These are phyloP conservation scores for Xiphophorus hellerii DNA, from an alignment of 2,113 vertebrate genomes.

Conservation along the genomic window DNA sequence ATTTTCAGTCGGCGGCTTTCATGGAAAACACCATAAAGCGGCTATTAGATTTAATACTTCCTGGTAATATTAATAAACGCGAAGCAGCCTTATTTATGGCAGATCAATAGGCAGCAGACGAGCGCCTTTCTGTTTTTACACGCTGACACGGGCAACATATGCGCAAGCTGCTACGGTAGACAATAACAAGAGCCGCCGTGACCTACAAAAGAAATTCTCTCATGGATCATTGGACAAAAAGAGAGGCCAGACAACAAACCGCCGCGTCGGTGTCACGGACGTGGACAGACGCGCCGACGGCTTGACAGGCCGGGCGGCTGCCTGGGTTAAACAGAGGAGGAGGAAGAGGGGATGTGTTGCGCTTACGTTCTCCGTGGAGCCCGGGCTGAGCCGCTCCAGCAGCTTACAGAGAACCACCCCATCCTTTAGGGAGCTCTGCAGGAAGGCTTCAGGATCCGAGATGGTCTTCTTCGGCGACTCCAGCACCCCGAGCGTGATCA, in stretches of 20 bases:
- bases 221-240: slow-evolving; percentile 71
- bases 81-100: slow-evolving; percentile 1
- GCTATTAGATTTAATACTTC: neutral
- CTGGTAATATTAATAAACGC: slow-evolving; percentile 8
- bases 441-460: slow-evolving; percentile 91
- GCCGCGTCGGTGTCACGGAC: slow-evolving; percentile 65
- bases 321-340: neutral
- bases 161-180: slow-evolving; percentile 48
- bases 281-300: slow-evolving; percentile 44
- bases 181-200: slow-evolving; percentile 72
- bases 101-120: slow-evolving; percentile 25
- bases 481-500: slow-evolving; percentile 94
- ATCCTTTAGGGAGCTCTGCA: slow-evolving; percentile 91
- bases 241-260: slow-evolving; percentile 70
- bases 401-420: slow-evolving; percentile 92
- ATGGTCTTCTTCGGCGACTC: slow-evolving; percentile 96
- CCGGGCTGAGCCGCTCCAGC: slow-evolving; percentile 93
- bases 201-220: slow-evolving; percentile 76
- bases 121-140: slow-evolving; percentile 18
- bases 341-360: neutral
- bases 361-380: slow-evolving; percentile 88
- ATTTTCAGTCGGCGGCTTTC: slow-evolving; percentile 18
- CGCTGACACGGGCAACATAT: slow-evolving; percentile 29
- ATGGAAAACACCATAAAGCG: neutral
- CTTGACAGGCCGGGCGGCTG: slow-evolving; percentile 47